Conservation (phyloP, 2,113 vertebrate species). For the Gymnarchus niloticus region DNA sequence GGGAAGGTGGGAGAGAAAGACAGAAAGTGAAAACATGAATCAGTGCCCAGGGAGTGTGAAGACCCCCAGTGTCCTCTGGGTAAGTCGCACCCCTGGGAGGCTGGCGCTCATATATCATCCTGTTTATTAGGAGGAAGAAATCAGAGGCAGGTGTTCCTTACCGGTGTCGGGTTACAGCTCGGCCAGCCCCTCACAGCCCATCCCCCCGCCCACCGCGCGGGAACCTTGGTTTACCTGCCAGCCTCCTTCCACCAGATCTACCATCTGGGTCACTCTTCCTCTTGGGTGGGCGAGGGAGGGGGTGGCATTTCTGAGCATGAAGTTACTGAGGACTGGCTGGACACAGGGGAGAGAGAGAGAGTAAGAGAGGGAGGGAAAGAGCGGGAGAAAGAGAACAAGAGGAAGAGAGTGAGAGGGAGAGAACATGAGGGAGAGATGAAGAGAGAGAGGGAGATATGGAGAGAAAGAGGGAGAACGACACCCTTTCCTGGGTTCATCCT, state of each 20-base stretch:
- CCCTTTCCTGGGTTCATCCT: not conserved
- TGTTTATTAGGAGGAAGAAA: slow-evolving; percentile 7
- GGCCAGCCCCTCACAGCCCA: no score
- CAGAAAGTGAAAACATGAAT: not conserved
- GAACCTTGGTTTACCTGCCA: not conserved
- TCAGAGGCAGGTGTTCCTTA: not conserved
- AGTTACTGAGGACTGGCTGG: not conserved
- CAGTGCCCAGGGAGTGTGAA: not conserved
- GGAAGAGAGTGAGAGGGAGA: no score
- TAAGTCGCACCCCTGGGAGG: not conserved
- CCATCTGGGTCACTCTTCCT: not conserved
- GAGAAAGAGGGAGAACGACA: not conserved
- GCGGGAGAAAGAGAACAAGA: not conserved
- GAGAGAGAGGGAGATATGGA: not conserved
- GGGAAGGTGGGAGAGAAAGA: not conserved
- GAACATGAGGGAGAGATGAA: not conserved
- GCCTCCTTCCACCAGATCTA: not conserved
- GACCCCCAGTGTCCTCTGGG: not conserved
- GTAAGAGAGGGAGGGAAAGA: not conserved
- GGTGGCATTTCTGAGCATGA: not conserved
- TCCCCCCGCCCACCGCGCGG: not conserved
- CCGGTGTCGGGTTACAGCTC: not conserved
- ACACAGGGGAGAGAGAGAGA: not conserved
- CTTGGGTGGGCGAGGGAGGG: not conserved
- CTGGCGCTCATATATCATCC: not conserved